Evolutionary conservation across 2,797 vertebrate genomes (phyloP).

Genomic region (Schizopygopsis malacanthus): DNA sequence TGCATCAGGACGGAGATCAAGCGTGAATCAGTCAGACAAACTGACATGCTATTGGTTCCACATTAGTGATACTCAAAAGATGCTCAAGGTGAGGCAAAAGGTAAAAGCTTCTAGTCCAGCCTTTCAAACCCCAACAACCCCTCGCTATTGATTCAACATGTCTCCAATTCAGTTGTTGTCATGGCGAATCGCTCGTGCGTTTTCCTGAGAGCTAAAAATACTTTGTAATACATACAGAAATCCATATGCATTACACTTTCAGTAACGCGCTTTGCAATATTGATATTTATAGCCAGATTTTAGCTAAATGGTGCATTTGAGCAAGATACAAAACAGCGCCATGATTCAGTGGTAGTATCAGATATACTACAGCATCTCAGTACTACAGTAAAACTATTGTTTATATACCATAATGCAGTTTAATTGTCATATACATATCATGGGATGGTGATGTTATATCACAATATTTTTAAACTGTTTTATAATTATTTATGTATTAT

Average conservation of each 20-base stretch:
- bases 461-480: background rate
- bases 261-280: background rate
- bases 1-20: conserved; percentile 1
- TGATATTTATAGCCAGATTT: conserved; percentile 14
- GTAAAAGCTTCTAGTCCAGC: conserved; percentile 28
- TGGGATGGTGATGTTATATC: background rate
- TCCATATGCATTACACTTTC: conserved; percentile 6
- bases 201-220: conserved; percentile 31
- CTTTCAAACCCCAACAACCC: conserved; percentile 3
- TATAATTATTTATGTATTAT: background rate
- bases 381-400: background rate
- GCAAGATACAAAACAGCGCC: background rate
- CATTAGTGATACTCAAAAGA: conserved; percentile 22
- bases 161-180: conserved; percentile 49
- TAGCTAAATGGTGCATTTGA: background rate
- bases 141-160: conserved; percentile 47
- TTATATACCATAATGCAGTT: background rate
- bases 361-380: background rate
- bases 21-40: background rate
- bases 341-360: background rate
- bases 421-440: background rate
- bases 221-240: conserved; percentile 17
- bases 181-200: conserved; percentile 41
- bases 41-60: conserved; percentile 24
- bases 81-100: conserved; percentile 30